These are phyloP conservation scores for Nesometra sesokonis DNA, from an alignment of 35 echinoderm and acorn worm species.

Conservation along the genomic window DNA sequence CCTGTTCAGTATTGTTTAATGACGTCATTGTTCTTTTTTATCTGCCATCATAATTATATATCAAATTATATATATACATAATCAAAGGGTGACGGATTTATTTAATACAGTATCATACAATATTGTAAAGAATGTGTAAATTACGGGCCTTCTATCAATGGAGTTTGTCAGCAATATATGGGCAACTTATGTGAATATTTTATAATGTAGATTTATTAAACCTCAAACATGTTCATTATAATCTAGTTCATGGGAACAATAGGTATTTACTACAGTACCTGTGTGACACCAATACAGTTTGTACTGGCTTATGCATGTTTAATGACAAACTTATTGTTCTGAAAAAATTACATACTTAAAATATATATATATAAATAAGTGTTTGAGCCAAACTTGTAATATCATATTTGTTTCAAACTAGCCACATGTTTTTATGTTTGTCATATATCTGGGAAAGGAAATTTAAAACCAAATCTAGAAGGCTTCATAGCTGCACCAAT, in stretches of 20 bases:
- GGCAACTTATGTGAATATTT: neutral
- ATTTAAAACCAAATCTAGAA: neutral
- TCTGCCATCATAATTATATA: neutral
- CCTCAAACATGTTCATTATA: no score
- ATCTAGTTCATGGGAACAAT: no score
- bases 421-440: neutral
- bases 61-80: neutral
- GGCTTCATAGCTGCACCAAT: neutral
- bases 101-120: neutral
- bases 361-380: neutral
- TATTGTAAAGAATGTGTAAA: neutral
- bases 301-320: neutral
- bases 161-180: neutral
- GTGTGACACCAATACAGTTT: neutral
- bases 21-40: neutral
- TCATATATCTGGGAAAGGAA: neutral
- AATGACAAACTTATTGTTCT: neutral
- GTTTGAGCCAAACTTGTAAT: neutral
- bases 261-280: neutral
- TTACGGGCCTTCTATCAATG: no score
- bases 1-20: no score
- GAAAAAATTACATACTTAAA: neutral
- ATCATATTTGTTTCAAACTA: neutral
- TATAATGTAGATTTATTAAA: neutral
- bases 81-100: neutral